Evolutionary conservation across 2,113 vertebrate species (phyloP), one percentile per base, ranked within the genome.

Genomic region (Deroptyus accipitrinus): DNA sequence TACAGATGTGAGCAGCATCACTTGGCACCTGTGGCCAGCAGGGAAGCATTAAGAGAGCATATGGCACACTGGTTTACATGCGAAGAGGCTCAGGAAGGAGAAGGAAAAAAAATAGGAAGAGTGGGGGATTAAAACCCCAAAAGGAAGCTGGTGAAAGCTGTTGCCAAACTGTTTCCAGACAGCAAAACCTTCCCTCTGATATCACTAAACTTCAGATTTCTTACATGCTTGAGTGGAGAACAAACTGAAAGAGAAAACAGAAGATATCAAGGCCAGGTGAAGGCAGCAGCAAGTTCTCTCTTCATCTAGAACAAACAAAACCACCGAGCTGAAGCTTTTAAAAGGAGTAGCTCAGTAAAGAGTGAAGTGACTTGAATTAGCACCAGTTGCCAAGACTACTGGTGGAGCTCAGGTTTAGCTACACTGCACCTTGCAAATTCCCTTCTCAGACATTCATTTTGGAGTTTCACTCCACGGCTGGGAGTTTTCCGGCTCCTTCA

Each of bases 21-120:
- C 95, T 84, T 73, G 83, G 96, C 95, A 97, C 96, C 96, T 95
- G 94, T 59, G 91, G 94, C 96, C 94, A 96, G 94, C 86, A 62
- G 75, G 91, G 88, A 97, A 96, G 87, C 90, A 78, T 95, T 92
- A 95, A 91, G 67, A 76, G 92, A 97, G 88, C 96, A 96, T 84
- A 96, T 92, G 93, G 97, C 91, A 90, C 86, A 93, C 83, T 31
- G 70, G 88, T 90, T 87, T 91, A 31, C 44, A 73, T 74, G 91
- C 77, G 49, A 79, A 91, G 83, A 95, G 94, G 86, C 82, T 95
- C 95, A 94, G 90, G 92, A 37, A 82, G 69, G 41, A 15, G 51
- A 30, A 31, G 23, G 25, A 28, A 54, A 33, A 33, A 13, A 13
- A 1, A 22, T 9, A 31, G 24, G 28, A 13, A 5, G 12, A 2